Conservation (phyloP, 1,140 invertebrate species). For the Zaprionus tsacasi region DNA sequence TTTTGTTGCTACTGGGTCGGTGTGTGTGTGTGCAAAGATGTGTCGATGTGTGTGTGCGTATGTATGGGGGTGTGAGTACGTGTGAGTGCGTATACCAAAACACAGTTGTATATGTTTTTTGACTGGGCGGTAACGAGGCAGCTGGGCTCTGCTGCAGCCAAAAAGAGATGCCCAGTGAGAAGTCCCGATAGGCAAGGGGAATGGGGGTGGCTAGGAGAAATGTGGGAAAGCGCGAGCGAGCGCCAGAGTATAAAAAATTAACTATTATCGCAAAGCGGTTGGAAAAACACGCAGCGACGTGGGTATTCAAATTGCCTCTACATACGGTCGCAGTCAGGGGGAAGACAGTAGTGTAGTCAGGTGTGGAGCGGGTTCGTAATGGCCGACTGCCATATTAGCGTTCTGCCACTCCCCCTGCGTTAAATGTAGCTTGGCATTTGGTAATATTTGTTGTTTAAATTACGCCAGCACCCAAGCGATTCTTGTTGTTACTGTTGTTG, state of each 20-base stretch:
- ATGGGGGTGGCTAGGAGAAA: not conserved
- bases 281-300: conserved; percentile 72
- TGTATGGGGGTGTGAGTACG: conserved; percentile 4
- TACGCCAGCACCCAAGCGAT: conserved; percentile 46
- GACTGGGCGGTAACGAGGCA: not conserved
- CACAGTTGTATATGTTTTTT: conserved; percentile 2
- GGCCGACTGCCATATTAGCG: not conserved
- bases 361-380: conserved; percentile 5
- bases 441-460: conserved; percentile 79
- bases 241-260: conserved; percentile 65
- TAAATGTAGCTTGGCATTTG: conserved; percentile 71
- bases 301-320: conserved; percentile 76
- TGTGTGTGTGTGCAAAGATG: not conserved
- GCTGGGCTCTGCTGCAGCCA: not conserved
- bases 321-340: not conserved
- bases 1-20: not conserved
- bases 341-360: not conserved
- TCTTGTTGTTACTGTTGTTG: conserved; percentile 21
- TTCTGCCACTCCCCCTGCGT: conserved; percentile 21
- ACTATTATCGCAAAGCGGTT: conserved; percentile 81
- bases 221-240: not conserved
- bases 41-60: conserved; percentile 1
- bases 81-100: not conserved
- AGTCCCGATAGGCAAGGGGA: no score
- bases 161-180: not conserved